Conservation (phyloP, 2,888 invertebrate genomes). For the Leptogaster cylindrica region DNA sequence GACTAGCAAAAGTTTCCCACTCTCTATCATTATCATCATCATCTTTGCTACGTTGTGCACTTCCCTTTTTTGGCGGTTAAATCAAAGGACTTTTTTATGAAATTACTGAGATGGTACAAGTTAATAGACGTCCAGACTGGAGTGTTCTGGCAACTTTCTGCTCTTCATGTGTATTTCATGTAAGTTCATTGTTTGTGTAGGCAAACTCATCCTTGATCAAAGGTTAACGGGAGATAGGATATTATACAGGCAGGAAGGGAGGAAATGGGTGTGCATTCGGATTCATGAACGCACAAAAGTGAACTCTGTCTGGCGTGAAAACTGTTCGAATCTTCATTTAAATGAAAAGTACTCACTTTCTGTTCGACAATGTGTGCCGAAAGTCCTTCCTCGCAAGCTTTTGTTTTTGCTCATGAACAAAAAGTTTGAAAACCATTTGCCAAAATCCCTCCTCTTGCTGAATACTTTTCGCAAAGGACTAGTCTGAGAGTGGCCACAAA, state of each 20-base stretch:
- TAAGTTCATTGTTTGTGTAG: background rate
- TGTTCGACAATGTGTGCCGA: background rate
- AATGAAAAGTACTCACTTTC: constrained; percentile 25
- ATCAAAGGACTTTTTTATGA: constrained; percentile 26
- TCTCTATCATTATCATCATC: constrained; percentile 2
- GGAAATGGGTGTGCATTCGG: too few relatives aligned
- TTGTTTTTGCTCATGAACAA: constrained; percentile 11
- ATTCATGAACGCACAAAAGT: constrained; percentile 19
- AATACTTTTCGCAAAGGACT: too few relatives aligned
- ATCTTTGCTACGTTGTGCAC: constrained; percentile 10
- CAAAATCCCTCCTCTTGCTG: too few relatives aligned
- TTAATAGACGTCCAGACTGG: constrained; percentile 31
- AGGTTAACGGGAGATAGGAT: background rate
- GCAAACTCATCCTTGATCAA: constrained; percentile 7
- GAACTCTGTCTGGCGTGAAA: constrained; percentile 34
- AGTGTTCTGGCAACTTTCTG: background rate
- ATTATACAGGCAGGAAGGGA: background rate
- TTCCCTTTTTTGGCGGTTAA: constrained; percentile 27
- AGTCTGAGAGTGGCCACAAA: too few relatives aligned
- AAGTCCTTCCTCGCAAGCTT: background rate
- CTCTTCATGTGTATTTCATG: background rate
- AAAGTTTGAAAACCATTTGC: constrained; percentile 27
- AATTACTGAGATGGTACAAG: constrained; percentile 31
- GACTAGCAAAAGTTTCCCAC: constrained; percentile 14
- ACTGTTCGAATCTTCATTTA: constrained; percentile 21